A percentile compares a stretch with the other conserved stretches of the same genome.
Evolutionary conservation across 2,888 invertebrate genomes (phyloP).

Genomic region (Altica lythri): DNA sequence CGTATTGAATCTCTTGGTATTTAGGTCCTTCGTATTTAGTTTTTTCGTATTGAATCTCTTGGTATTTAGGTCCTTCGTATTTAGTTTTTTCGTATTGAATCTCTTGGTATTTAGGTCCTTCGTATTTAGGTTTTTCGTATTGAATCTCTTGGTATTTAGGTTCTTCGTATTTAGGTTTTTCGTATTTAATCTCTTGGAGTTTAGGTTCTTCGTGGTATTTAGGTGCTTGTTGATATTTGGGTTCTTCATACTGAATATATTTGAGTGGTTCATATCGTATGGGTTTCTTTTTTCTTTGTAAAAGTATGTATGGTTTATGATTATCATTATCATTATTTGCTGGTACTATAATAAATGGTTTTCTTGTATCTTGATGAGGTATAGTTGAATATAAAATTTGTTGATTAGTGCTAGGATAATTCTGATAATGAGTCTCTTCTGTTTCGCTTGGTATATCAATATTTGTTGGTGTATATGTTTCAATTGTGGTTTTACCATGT

Average conservation of each 20-base stretch:
- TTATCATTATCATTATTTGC: constrained; percentile 14
- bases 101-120: constrained; percentile 2
- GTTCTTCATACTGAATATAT: no score
- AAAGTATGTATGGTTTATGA: constrained; percentile 24
- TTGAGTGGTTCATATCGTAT: constrained; percentile 1
- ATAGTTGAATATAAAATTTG: constrained; percentile 23
- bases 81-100: not conserved
- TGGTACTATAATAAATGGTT: constrained; percentile 30
- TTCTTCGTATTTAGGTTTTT: no score
- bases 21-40: constrained; percentile 17
- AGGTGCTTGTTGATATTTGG: no score
- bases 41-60: no score
- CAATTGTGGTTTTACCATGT: constrained; percentile 48
- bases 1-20: constrained; percentile 9
- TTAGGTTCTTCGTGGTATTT: constrained; percentile 16
- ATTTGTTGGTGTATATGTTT: constrained; percentile 52
- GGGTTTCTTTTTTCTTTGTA: constrained; percentile 26
- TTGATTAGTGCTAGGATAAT: constrained; percentile 19
- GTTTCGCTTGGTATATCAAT: constrained; percentile 48
- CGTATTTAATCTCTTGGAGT: constrained; percentile 7
- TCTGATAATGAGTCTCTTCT: constrained; percentile 16
- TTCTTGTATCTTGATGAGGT: constrained; percentile 29
- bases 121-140: constrained; percentile 21
- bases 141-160: no score
- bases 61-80: constrained; percentile 9